Evolutionary conservation across 2,888 invertebrate species (phyloP), one percentile per base, ranked within the genome.

Genomic region (Drosophila anomalipes): DNA sequence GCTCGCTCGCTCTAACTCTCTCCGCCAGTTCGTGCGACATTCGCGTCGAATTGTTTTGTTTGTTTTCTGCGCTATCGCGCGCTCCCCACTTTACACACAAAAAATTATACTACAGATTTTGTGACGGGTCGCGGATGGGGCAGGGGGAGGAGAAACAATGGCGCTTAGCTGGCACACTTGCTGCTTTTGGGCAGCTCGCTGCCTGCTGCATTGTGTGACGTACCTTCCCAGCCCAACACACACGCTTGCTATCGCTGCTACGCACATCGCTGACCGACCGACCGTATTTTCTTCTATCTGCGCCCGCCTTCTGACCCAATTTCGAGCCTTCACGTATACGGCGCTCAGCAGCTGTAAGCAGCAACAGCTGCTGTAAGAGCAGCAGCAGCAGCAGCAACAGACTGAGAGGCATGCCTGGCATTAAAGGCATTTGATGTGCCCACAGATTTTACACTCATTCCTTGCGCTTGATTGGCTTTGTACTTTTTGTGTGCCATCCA

Each of bases 371-470:
- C 6, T 44, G 30, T 52, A n/a, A 37, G 7, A 37, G 37, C 35
- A 28, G 37, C 26, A 37, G 16, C 19, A 47, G 47, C 16, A 22
- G 26, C 26, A 57, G 35, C 52, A 52, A 22, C 63, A 64, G 62
- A 68, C 53, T 26, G 28, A 56, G 56, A 39, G 26, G 79, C 72
- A 75, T 68, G 77, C 74, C 71, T 59, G 70, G 83, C 74, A 82
- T 87, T 89, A 82, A 78, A 86, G 85, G 90, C 80, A 86, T 89
- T 89, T 82, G 60, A 66, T 37, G 30, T 66, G 78, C 76, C 85
- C 82, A 74, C 90, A 89, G 86, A 86, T 86, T 87, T 86, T 63
- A 80, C 74, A 84, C 76, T 86, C 90, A 89, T 74, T 84, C 78
- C 88, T 82, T 80, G 67, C 71, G 85, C 90, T 69, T 77, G 88